A percentile compares a stretch with the other conserved stretches of the same genome.
Evolutionary conservation across 2,113 vertebrate species (phyloP).

Genomic region (Salvator merianae): DNA sequence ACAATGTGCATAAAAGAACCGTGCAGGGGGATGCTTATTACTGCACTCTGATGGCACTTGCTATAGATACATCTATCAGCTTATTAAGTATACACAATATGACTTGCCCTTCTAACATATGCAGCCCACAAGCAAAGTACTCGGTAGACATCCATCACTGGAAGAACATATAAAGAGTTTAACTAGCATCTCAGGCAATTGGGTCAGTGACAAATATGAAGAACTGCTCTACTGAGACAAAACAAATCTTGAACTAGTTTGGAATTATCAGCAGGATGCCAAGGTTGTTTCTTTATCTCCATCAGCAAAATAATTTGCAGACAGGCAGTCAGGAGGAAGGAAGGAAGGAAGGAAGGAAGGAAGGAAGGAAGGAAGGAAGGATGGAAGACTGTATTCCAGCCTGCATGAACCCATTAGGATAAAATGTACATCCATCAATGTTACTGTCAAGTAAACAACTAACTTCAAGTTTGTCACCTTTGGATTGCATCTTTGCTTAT

Average conservation of each 20-base stretch:
- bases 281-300: neutral
- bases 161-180: neutral
- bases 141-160: neutral
- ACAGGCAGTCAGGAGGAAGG: no score
- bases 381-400: no score
- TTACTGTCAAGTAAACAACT: no score
- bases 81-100: neutral
- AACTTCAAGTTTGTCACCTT: no score
- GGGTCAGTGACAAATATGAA: neutral
- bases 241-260: neutral
- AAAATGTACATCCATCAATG: no score
- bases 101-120: fast-evolving
- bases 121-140: neutral
- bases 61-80: fast-evolving
- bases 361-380: no score
- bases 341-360: no score
- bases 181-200: neutral
- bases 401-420: no score
- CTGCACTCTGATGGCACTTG: neutral
- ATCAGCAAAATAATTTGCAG: no score
- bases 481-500: no score
- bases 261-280: neutral
- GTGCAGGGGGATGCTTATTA: neutral
- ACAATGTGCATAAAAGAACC: neutral
- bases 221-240: neutral